Evolutionary conservation across 2,888 invertebrate species (phyloP), one percentile per base, ranked within the genome.

Genomic region (Platycheirus rosarum): DNA sequence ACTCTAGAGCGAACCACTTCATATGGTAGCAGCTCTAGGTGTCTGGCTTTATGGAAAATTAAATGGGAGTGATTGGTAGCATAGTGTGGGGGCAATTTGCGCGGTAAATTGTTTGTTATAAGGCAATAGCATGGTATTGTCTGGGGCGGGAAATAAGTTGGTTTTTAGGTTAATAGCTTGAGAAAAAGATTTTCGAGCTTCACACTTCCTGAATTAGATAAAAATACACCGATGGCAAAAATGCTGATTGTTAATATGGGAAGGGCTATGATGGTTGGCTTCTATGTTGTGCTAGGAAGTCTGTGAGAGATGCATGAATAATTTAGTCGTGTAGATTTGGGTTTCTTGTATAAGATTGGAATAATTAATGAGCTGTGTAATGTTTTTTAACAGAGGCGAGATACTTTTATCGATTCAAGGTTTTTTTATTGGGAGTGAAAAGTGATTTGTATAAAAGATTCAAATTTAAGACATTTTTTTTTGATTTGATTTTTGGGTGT

Each of bases 81-180:
- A 37, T 23, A 23, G 65, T 70, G 80, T 71, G 60, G 66, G n/a
- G 77, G 77, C 66, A 82, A 82, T 82, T 82, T 77, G 49, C 53
- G 62, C 53, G 26, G 55, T 29, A 37, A 57, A 68, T 60, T 77
- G 77, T 77, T 62, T 62, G 73, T 48, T 49, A 26, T 62, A 26
- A 29, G 29, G 37, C 48, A 49, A 63, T 63, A 35, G 20, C 16
- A 23, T 20, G 13, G 37, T 37, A 77, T 80, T 77, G 77, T 82
- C 42, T 68, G 51, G 40, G 51, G 14, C 2, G 49, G 46, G 8
- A 55, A 60, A 57, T 51, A 57, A 35, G 55, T 62, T 63, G 48
- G 70, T 63, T 82, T 82, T 77, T 77, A 48, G 77, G 82, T 77
- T 82, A 82, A 82, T 77, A 55, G 71, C 62, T 71, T 77, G 77